These are phyloP conservation scores for Pentamera pediparva DNA, from an alignment of 53 echinoderm and acorn worm genomes.

Conservation along the genomic window DNA sequence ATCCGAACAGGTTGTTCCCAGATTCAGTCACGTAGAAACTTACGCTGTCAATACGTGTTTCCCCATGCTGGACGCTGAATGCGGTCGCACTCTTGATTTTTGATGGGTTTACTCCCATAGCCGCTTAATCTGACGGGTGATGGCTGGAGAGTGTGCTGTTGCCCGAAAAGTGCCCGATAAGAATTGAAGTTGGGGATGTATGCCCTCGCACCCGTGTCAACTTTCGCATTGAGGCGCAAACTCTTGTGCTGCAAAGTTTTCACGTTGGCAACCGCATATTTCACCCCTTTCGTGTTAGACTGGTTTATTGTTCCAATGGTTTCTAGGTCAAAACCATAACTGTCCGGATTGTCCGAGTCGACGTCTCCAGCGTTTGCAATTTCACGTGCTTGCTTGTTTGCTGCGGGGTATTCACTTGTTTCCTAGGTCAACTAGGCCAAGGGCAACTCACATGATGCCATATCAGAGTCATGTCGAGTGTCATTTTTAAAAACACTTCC, in stretches of 20 bases:
- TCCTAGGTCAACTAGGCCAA: no score
- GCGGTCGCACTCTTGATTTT: background rate
- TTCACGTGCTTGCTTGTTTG: background rate
- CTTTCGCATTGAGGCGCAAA: background rate
- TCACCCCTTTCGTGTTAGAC: background rate
- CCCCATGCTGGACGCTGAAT: background rate
- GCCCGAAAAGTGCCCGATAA: constrained; percentile 10
- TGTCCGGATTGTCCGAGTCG: constrained; percentile 6
- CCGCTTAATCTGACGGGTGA: background rate
- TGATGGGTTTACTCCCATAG: constrained; percentile 1
- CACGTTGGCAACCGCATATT: background rate
- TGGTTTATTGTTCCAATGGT: background rate
- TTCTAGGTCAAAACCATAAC: constrained; percentile 2
- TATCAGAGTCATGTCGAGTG: no score
- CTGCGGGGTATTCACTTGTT: no score
- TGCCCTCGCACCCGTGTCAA: background rate
- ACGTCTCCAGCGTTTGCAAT: background rate
- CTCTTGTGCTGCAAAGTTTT: background rate
- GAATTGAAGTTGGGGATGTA: background rate
- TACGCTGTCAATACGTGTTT: background rate
- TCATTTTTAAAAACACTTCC: no score
- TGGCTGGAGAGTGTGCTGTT: background rate
- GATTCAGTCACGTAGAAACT: background rate
- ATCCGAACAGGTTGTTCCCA: constrained; percentile 5
- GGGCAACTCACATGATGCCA: no score